Base-by-base conservation (phyloP, 2,888 invertebrate genomes). In the Hypsopygia costalis region DNA sequence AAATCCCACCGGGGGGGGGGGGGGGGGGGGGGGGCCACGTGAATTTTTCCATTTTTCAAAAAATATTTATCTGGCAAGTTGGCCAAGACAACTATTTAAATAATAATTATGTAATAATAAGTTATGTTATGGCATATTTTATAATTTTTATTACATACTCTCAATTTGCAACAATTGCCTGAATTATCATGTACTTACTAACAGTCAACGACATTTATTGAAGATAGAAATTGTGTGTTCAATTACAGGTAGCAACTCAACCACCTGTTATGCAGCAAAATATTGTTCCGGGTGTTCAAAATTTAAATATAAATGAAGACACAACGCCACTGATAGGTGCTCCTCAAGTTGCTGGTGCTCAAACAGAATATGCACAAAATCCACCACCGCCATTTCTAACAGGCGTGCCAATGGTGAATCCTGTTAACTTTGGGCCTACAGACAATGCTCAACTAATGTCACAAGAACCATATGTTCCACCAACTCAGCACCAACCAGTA, bases 381-480 rank as follows among this genome's bases (percentile, higher is more conserved):
- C 45, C 75, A 6, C 85, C 87, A 34, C 85, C 89, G 34, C 83
- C 87, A 28, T 90, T 87, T 57, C 71, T 86, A 44, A 75, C 87
- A 21, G 90, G 90, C 50, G 87, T 91, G 5, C 89, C 89, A 21
- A 81, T 89, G 70, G 89, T 90, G 12, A 90, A 86, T 43, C 85
- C 89, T 22, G 73, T 75, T 52, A 58, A 67, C 60, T 67, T 67
- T 57, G 20, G 11, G 1, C 12, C 39, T 20, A n/a, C 21, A 22
- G 33, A 27, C 1, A 25, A 12, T 7, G 10, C 33, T n/a, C 36
- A 37, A 21, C 34, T 36, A 11, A 7, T 33, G 4, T 20, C 34
- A 25, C 42, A 40, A 37, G 40, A 39, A 20, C 39, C 43, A 27
- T 40, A 34, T 11, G 8, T 30, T 21, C 41, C 42, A 34, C 52